Evolutionary conservation across 2,888 invertebrate species (phyloP).

Genomic region (Daptonema setosum): DNA sequence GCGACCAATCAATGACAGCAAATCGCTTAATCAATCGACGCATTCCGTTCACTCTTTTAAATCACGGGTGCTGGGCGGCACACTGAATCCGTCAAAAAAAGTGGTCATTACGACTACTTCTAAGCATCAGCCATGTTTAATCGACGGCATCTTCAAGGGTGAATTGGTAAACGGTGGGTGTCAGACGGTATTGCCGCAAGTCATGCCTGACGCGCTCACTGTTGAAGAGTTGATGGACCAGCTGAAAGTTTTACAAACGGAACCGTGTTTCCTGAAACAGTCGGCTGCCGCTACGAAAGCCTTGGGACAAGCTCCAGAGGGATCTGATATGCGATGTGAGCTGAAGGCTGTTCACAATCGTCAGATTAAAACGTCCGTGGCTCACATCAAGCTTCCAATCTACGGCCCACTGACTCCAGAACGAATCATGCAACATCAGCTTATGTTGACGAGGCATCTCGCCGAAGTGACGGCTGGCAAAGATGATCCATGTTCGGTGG

Average conservation of each 20-base stretch:
- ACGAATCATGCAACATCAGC: not conserved
- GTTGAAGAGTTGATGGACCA: not conserved
- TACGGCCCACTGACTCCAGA: not conserved
- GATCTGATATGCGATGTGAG: not conserved
- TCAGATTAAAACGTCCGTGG: not conserved
- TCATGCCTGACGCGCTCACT: not conserved
- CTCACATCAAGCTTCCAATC: not conserved
- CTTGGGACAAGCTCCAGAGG: not conserved
- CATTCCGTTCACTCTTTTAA: too few relatives aligned
- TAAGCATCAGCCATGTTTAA: too few relatives aligned
- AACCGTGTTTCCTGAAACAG: not conserved
- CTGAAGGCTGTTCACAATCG: not conserved
- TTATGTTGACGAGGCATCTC: not conserved
- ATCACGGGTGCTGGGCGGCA: too few relatives aligned
- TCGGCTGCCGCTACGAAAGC: not conserved
- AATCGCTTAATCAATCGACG: too few relatives aligned
- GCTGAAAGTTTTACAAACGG: not conserved
- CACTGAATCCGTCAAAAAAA: too few relatives aligned
- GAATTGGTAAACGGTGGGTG: not conserved
- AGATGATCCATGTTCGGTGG: too few relatives aligned
- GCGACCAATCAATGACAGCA: too few relatives aligned
- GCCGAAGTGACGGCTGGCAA: not conserved
- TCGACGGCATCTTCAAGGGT: conserved; percentile 3
- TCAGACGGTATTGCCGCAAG: not conserved
- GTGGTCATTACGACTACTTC: too few relatives aligned